These are phyloP conservation scores for Athalia cordata DNA, from an alignment of 2,888 invertebrate genomes.

Conservation along the genomic window DNA sequence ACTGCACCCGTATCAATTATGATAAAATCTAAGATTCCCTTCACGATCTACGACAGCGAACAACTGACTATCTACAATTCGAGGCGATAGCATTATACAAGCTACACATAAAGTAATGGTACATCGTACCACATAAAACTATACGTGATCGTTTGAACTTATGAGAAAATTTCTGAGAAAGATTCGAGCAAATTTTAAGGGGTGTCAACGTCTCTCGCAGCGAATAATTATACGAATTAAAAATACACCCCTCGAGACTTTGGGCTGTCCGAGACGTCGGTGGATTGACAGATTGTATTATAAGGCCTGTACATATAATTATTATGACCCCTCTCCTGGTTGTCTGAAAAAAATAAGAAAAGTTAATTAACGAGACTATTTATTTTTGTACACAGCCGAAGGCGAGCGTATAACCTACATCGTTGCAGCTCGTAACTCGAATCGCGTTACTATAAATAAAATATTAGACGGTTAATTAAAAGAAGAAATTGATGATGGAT, in stretches of 20 bases:
- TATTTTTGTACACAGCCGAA: background rate
- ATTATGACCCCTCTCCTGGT: too few relatives aligned
- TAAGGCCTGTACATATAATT: too few relatives aligned
- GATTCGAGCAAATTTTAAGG: too few relatives aligned
- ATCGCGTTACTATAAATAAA: slow-evolving; percentile 32
- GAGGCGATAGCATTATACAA: background rate
- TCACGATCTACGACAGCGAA: slow-evolving; percentile 23
- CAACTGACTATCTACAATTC: background rate
- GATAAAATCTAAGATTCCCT: slow-evolving; percentile 36
- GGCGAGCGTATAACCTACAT: background rate
- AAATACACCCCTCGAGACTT: too few relatives aligned
- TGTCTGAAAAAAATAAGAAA: background rate
- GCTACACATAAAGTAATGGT: slow-evolving; percentile 7
- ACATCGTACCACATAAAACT: background rate
- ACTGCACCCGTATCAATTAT: slow-evolving; percentile 34
- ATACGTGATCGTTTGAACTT: too few relatives aligned
- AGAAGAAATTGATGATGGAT: slow-evolving; percentile 61
- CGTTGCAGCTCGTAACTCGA: background rate
- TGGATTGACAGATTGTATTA: too few relatives aligned
- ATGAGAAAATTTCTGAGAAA: too few relatives aligned
- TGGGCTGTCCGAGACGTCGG: too few relatives aligned
- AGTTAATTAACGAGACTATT: slow-evolving; percentile 29
- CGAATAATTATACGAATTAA: too few relatives aligned
- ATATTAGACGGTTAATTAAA: slow-evolving; percentile 49
- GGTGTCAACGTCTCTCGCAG: too few relatives aligned